phyloP scores from a whole-genome alignment of 2,797 vertebrate genomes.

The Fundulus diaphanus region DNA sequence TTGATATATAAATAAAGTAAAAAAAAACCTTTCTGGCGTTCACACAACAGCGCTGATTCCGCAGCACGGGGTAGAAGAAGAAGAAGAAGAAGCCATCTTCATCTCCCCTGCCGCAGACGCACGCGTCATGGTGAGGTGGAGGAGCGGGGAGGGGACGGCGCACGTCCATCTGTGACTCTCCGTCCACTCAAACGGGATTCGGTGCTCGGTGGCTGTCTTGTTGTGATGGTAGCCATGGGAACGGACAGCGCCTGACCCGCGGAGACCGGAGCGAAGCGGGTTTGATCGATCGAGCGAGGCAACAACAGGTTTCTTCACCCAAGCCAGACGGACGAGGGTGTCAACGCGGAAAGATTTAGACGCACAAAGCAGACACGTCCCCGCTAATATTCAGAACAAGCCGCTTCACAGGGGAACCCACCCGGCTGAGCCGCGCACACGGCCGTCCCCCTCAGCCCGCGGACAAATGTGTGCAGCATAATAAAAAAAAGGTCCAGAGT shows the following conservation, averaged over 20 bases:
- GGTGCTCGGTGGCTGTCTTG: constrained; percentile 32
- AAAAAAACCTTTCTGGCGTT: too few species aligned
- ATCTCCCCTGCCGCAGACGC: neutral
- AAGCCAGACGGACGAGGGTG: constrained; percentile 7
- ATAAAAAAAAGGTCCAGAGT: constrained; percentile 63
- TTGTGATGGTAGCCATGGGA: constrained; percentile 75
- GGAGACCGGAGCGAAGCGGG: constrained; percentile 58
- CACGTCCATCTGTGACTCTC: constrained; percentile 25
- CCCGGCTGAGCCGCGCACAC: constrained; percentile 16
- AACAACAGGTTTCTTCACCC: constrained; percentile 36
- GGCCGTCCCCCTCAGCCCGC: constrained; percentile 18
- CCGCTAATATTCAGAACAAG: neutral
- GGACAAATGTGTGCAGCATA: constrained; percentile 44
- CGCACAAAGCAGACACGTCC: constrained; percentile 1
- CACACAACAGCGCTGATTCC: constrained; percentile 7
- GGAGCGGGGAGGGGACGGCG: constrained; percentile 2
- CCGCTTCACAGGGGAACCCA: constrained; percentile 10
- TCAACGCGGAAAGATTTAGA: neutral
- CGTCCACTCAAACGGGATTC: constrained; percentile 39
- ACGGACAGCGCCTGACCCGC: constrained; percentile 63
- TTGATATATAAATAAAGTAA: too few species aligned
- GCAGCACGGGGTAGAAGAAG: constrained; percentile 7
- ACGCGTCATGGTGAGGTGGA: neutral
- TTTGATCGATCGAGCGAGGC: constrained; percentile 59
- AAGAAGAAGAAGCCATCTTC: constrained; percentile 7